phyloP scores from a whole-genome alignment of 2,888 invertebrate species.

The Stegana nigrithorax region DNA sequence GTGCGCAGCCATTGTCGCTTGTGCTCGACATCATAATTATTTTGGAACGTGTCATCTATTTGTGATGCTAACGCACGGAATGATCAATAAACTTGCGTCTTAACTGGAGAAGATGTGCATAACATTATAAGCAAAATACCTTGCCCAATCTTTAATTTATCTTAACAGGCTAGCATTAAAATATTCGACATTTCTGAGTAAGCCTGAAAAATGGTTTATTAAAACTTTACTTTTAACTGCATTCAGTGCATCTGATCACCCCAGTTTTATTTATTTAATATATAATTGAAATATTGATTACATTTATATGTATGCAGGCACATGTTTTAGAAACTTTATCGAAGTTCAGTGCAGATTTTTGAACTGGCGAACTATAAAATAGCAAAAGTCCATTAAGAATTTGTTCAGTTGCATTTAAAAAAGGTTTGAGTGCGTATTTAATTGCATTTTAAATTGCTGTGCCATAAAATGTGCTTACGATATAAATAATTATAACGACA shows the following conservation, averaged over 20 bases:
- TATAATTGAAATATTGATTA: too few species aligned
- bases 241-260: too few species aligned
- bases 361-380: constrained; percentile 33
- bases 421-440: constrained; percentile 49
- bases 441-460: constrained; percentile 65
- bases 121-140: too few species aligned
- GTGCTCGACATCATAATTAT: constrained; percentile 47
- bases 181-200: too few species aligned
- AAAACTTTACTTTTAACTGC: too few species aligned
- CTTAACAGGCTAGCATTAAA: too few species aligned
- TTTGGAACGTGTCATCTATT: constrained; percentile 59
- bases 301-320: too few species aligned
- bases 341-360: too few species aligned
- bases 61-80: constrained; percentile 54
- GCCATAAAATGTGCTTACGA: constrained; percentile 65
- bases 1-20: neutral
- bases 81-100: constrained; percentile 46
- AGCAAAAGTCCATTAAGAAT: constrained; percentile 56
- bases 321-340: too few species aligned
- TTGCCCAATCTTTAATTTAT: too few species aligned
- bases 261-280: too few species aligned
- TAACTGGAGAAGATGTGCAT: constrained; percentile 56
- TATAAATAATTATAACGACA: constrained; percentile 64
- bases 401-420: constrained; percentile 26
- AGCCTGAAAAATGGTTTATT: too few species aligned